Base-by-base conservation (phyloP, 92 coral and sea anemone species). In the Chrysogorgia sp. region DNA sequence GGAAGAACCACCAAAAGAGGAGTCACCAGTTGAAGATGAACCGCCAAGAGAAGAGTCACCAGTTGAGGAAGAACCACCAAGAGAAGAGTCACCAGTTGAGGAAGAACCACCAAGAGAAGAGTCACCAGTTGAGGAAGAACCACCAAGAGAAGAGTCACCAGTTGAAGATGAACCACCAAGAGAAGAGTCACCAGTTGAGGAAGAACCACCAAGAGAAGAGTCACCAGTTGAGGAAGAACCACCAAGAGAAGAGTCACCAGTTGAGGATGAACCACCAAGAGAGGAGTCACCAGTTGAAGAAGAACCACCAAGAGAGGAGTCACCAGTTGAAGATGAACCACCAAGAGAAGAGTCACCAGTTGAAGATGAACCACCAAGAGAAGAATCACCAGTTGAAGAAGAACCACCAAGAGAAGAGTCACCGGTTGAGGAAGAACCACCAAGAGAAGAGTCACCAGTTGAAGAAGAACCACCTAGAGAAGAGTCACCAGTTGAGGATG, bases 211-310 rank as follows among this genome's bases (percentile, higher is more conserved):
- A 47, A 78, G 86, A 56, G 92, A 89, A 30, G 87, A 70, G 65
- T 61, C 50, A 22, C 66, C 41, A 53, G 85, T 83, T 66, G 78
- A 88, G 2, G 80, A 75, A 40, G 77, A 72, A 20, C 81, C 63
- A 29, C 70, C 81, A 29, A 88, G 81, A 41, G 92, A 87, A 72
- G 88, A 89, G 17, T 88, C 80, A 53, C 83, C 63, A 52, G 86
- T 86, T 49, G 91, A 88, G 57, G 91, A 77, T 34, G 85, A 86
- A 63, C 63, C 83, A 62, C 92, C 81, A n/a, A 93, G 86, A 62
- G 92, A 92, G 8, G 90, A 89, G n/a, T 92, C 92, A 1, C 49
- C 86, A 41, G 93, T 88, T 66, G 96, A 91, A 32, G 90, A 93
- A 45, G 58, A 22, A 43, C 40, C 19, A 31, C 40, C 40, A 29